Percentiles rank a stretch among this genome's conserved stretches.
Evolutionary conservation across 2,113 vertebrate genomes (phyloP).

Genomic region (Engystomops pustulosus): DNA sequence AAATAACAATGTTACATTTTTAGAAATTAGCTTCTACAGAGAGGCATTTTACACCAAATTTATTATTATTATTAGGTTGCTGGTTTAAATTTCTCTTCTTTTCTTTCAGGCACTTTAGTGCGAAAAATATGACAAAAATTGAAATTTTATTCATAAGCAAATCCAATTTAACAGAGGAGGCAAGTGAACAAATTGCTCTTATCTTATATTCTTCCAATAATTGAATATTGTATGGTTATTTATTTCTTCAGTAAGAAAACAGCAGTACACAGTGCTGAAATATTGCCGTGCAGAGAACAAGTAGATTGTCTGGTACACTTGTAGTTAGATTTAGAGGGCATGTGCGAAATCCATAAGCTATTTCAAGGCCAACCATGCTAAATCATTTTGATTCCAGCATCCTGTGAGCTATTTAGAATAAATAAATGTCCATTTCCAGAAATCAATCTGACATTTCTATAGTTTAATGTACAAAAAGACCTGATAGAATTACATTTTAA

Average conservation of each 20-base stretch:
- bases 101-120: slow-evolving; percentile 15
- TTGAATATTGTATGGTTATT: slow-evolving; percentile 45
- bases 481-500: slow-evolving; percentile 15
- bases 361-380: background rate
- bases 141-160: slow-evolving; percentile 39
- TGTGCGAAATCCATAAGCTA: background rate
- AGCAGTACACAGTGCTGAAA: slow-evolving; percentile 2
- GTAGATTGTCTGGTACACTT: slow-evolving; percentile 10
- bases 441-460: slow-evolving; percentile 23
- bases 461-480: background rate
- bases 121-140: slow-evolving; percentile 21
- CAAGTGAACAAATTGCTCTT: slow-evolving; percentile 39
- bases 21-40: background rate
- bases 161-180: slow-evolving; percentile 46
- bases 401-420: slow-evolving; percentile 1
- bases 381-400: slow-evolving; percentile 17
- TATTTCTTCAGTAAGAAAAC: slow-evolving; percentile 33
- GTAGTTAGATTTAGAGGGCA: slow-evolving; percentile 7
- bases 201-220: slow-evolving; percentile 34
- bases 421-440: slow-evolving; percentile 21
- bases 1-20: background rate
- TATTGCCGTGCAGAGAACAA: slow-evolving; percentile 13
- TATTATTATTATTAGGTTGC: slow-evolving; percentile 1
- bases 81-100: background rate
- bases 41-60: slow-evolving; percentile 1